Conservation (phyloP, 2,113 vertebrate genomes). For the Porphyrio hochstetteri region DNA sequence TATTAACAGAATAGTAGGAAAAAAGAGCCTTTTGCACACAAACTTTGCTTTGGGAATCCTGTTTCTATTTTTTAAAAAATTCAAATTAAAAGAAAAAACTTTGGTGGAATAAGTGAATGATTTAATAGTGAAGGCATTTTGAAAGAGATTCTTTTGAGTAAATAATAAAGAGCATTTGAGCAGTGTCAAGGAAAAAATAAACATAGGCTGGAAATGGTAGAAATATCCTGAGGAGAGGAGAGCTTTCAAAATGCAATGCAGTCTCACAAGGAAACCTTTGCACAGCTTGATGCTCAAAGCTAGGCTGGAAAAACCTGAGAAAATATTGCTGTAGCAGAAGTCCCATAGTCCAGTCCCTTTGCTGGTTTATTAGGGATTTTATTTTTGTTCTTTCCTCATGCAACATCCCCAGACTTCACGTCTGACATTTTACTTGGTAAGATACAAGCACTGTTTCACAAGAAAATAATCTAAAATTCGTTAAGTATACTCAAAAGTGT, state of each 20-base stretch:
- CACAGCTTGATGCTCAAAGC: not conserved
- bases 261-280: not conserved
- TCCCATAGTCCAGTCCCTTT: not conserved
- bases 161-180: not conserved
- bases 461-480: not conserved
- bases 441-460: not conserved
- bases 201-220: not conserved
- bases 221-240: not conserved
- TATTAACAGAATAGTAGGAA: not conserved
- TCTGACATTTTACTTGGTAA: not conserved
- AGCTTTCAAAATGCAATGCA: not conserved
- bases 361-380: not conserved
- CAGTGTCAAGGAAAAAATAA: not conserved
- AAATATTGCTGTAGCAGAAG: not conserved
- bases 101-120: not conserved
- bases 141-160: not conserved
- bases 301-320: not conserved
- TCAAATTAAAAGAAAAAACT: not conserved
- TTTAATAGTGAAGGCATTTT: not conserved
- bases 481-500: not conserved
- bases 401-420: fast-evolving
- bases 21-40: not conserved
- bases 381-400: not conserved
- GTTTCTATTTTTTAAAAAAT: not conserved
- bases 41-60: not conserved